Evolutionary conservation across 2,888 invertebrate genomes (phyloP).

Genomic region (Polyommatus icarus): DNA sequence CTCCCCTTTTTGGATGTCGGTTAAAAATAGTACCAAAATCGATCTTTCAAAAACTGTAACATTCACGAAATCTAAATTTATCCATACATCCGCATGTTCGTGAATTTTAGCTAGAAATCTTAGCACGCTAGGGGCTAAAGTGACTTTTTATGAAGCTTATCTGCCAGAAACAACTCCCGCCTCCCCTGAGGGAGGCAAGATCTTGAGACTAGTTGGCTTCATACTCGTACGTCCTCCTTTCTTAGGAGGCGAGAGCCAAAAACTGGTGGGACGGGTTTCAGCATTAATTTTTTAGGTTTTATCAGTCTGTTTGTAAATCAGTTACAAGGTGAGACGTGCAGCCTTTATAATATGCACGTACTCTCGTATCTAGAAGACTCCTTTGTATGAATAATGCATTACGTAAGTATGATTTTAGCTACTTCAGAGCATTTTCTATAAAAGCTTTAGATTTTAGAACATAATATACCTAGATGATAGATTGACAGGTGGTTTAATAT

Average conservation of each 20-base stretch:
- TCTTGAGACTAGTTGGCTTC: slow-evolving; percentile 19
- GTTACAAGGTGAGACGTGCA: slow-evolving; percentile 13
- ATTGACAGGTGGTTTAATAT: too few relatives aligned
- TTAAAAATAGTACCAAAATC: too few relatives aligned
- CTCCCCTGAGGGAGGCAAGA: not conserved
- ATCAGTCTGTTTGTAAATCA: slow-evolving; percentile 13
- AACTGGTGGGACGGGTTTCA: slow-evolving; percentile 6
- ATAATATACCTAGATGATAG: too few relatives aligned
- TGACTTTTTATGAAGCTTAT: slow-evolving; percentile 9
- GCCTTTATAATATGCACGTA: slow-evolving; percentile 6
- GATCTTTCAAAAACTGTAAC: too few relatives aligned
- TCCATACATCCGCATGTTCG: not conserved
- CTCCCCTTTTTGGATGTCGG: too few relatives aligned
- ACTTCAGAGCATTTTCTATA: not conserved
- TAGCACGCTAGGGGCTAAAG: not conserved
- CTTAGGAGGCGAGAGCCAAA: slow-evolving; percentile 15
- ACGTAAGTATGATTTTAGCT: not conserved
- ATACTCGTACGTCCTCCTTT: not conserved
- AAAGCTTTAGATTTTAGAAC: not conserved
- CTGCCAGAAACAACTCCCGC: slow-evolving; percentile 6
- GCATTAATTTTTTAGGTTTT: slow-evolving; percentile 11
- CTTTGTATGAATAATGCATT: not conserved
- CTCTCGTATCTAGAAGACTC: not conserved
- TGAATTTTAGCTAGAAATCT: not conserved
- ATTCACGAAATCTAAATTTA: too few relatives aligned